Percentiles rank a stretch among this genome's conserved stretches.
Evolutionary conservation across 92 coral and sea anemone genomes (phyloP).

Genomic region (Epizoanthus stellaris): DNA sequence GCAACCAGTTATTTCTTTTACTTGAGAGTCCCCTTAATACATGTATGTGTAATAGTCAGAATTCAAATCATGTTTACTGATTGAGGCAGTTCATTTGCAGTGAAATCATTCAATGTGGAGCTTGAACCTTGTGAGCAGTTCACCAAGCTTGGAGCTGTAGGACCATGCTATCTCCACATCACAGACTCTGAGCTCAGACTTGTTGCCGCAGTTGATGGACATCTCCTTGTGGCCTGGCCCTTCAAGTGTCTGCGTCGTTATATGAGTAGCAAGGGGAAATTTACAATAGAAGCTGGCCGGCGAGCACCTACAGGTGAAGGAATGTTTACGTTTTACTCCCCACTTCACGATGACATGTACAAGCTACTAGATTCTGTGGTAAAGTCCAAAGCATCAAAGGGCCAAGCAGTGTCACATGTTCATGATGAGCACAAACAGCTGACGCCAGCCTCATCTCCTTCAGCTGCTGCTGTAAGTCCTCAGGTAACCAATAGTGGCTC

Average conservation of each 20-base stretch:
- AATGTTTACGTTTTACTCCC: slow-evolving; percentile 79
- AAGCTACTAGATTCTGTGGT: slow-evolving; percentile 87
- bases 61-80: neutral
- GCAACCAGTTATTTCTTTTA: too few relatives aligned
- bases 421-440: slow-evolving; percentile 41
- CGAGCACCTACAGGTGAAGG: slow-evolving; percentile 98
- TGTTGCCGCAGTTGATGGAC: slow-evolving; percentile 84
- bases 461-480: neutral
- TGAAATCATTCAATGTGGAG: slow-evolving; percentile 90
- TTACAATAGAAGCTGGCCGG: slow-evolving; percentile 95
- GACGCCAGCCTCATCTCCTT: slow-evolving; percentile 40
- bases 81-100: slow-evolving; percentile 41
- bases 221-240: slow-evolving; percentile 94
- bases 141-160: slow-evolving; percentile 79
- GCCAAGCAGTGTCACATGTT: slow-evolving; percentile 8
- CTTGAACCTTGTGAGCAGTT: slow-evolving; percentile 74
- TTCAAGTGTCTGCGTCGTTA: slow-evolving; percentile 94
- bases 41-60: neutral
- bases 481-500: neutral
- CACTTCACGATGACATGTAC: slow-evolving; percentile 94
- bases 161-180: slow-evolving; percentile 80
- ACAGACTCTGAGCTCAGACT: slow-evolving; percentile 89
- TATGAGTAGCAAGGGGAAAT: slow-evolving; percentile 88
- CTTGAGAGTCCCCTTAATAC: too few relatives aligned
- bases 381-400: slow-evolving; percentile 82